Evolutionary conservation across 2,797 vertebrate species (phyloP), one percentile per base, ranked within the genome.

Genomic region (Sandelia bainsii): DNA sequence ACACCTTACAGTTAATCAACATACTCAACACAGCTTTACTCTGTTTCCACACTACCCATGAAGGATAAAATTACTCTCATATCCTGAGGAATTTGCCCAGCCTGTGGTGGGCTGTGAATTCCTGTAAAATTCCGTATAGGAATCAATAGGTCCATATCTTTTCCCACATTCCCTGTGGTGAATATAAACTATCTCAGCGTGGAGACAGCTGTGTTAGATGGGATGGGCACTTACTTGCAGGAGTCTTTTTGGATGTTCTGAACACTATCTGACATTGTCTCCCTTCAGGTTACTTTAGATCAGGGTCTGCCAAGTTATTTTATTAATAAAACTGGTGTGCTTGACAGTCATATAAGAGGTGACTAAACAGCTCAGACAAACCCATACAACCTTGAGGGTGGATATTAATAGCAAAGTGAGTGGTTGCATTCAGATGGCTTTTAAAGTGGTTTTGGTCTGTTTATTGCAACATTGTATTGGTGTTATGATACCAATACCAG

Each of bases 81-180:
- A 80, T 75, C 39, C 72, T 40, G 45, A 75, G 62, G 66, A 75
- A 73, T 79, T 56, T 20, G 49, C 54, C 50, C 29, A 9, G 57
- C 73, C 70, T 46, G 53, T 23, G 9, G 75, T 48, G 65, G 69
- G 65, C 64, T 77, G 70, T 90, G 67, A 83, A 79, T 86, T 83
- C 81, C 77, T 83, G 62, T 77, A 82, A 90, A 86, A 71, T 67
- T 79, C 52, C 62, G 61, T 69, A 74, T 56, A 80, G 63, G 69
- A 85, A 91, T 87, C 63, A 20, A 85, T 89, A 79, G 34, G 46
- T 62, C 65, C 52, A 46, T 71, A 76, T 73, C 29, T 62, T 82
- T 70, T 73, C 71, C 69, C 64, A 61, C 60, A 54, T 40, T 60
- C 61, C 62, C 62, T 51, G 54, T 70, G 69, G 80, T 78, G 77